phyloP scores from a whole-genome alignment of 2,113 vertebrate genomes.

The Eurystomus gularis region DNA sequence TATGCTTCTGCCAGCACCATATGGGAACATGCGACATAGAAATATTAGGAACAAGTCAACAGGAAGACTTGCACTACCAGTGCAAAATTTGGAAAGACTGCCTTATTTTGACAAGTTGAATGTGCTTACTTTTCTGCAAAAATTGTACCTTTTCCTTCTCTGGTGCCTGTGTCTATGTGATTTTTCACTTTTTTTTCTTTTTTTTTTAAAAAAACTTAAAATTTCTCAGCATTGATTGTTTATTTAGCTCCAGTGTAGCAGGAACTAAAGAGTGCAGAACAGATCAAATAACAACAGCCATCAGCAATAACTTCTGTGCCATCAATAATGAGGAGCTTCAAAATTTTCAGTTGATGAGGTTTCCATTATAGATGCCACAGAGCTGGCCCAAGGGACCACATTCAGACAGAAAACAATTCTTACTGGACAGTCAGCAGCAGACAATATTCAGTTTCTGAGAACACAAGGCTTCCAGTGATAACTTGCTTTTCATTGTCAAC shows the following conservation, averaged over 20 bases:
- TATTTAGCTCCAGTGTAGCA: neutral
- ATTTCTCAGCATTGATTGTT: neutral
- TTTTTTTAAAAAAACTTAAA: neutral
- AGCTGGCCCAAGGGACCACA: neutral
- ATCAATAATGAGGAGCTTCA: neutral
- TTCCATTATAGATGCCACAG: neutral
- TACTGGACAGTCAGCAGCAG: neutral
- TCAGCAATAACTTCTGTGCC: neutral
- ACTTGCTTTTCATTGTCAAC: neutral
- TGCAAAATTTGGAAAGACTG: neutral
- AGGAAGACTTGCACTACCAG: neutral
- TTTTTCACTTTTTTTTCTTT: neutral
- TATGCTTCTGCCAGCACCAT: neutral
- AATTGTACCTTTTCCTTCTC: neutral
- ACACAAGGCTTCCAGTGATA: neutral
- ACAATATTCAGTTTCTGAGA: neutral
- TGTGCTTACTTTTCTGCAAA: neutral
- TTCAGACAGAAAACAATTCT: neutral
- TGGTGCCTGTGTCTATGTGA: neutral
- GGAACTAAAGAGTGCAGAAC: neutral
- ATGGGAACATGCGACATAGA: neutral
- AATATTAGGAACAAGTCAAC: neutral
- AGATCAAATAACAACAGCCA: conserved; percentile 5
- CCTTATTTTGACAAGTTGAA: neutral
- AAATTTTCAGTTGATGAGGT: neutral